phyloP scores from a whole-genome alignment of 2,113 vertebrate genomes.

The Formicarius rufipectus region DNA sequence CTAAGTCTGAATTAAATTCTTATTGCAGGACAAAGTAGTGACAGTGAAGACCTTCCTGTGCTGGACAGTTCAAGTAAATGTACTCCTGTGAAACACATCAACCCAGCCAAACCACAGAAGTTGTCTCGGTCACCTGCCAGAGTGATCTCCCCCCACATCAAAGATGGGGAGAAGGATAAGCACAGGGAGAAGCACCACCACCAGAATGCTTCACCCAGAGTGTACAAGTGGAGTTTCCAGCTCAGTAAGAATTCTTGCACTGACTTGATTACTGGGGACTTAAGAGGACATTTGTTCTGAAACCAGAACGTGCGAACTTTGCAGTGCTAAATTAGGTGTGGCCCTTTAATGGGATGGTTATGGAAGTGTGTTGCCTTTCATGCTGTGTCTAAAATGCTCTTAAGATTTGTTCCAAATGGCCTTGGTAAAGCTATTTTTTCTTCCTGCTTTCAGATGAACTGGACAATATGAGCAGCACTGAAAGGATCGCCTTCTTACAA shows the following conservation, averaged over 20 bases:
- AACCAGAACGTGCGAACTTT: background rate
- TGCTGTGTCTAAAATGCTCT: background rate
- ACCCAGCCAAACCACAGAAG: constrained; percentile 84
- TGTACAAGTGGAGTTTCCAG: constrained; percentile 96
- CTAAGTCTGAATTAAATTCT: background rate
- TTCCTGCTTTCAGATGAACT: constrained; percentile 79
- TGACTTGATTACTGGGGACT: background rate
- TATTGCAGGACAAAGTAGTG: constrained; percentile 91
- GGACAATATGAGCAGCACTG: constrained; percentile 91
- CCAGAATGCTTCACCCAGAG: constrained; percentile 83
- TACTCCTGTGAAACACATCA: constrained; percentile 83
- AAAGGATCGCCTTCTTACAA: constrained; percentile 95
- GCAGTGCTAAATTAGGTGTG: background rate
- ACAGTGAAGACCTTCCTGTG: constrained; percentile 90
- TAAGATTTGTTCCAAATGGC: background rate
- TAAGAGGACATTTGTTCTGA: background rate
- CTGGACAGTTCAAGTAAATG: constrained; percentile 84
- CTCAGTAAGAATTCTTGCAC: constrained; percentile 80
- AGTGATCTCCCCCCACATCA: constrained; percentile 81
- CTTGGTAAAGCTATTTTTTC: background rate
- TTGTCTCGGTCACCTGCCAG: constrained; percentile 81
- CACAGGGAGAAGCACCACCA: constrained; percentile 86
- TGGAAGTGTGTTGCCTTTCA: background rate
- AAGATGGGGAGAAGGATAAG: constrained; percentile 86
- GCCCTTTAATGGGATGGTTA: background rate